Evolutionary conservation across 2,888 invertebrate genomes (phyloP), one percentile per base, ranked within the genome.

Genomic region (Eupelmus urozonus): DNA sequence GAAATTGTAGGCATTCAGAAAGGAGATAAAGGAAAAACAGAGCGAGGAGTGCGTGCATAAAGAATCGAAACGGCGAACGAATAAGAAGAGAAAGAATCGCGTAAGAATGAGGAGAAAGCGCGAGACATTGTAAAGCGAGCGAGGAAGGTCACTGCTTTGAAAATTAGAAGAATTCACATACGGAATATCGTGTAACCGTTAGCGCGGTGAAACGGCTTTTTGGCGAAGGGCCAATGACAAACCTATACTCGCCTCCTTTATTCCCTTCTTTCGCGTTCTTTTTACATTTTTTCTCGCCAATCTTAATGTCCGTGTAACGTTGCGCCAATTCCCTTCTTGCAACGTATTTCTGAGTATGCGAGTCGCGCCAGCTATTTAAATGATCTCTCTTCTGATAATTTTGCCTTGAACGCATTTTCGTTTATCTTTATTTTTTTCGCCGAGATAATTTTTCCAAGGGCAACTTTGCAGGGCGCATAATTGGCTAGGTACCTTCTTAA

Each of bases 81-180:
- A 16, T n/a, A 34, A 34, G 55, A 55, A 23, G n/a, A n/a, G n/a
- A n/a, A n/a, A n/a, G n/a, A n/a, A n/a, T n/a, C n/a, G n/a, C n/a
- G n/a, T n/a, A n/a, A 18, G 25, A 63, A 20, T 18, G 16, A 53
- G 34, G 13, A 29, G 20, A 49, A 40, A 60, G 40, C n/a, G 2
- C 3, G 11, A 55, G 60, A 11, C 16, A 18, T 20, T 25, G 25
- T 40, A 69, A 23, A 62, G 20, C 29, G 16, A 76, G 62, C 11
- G 42, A 40, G 45, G 73, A 78, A 73, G 67, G 77, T 62, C 62
- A 34, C 65, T 34, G 53, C 60, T 49, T 27, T 34, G 53, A 40
- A 57, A 78, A 78, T 78, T 78, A 73, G 57, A 70, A 70, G 55
- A 69, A 78, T 73, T 73, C 73, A 45, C 69, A 65, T 55, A 51